Percentiles rank a stretch among this genome's conserved stretches.
Evolutionary conservation across 2,888 invertebrate species (phyloP).

Genomic region (Spisula solida): DNA sequence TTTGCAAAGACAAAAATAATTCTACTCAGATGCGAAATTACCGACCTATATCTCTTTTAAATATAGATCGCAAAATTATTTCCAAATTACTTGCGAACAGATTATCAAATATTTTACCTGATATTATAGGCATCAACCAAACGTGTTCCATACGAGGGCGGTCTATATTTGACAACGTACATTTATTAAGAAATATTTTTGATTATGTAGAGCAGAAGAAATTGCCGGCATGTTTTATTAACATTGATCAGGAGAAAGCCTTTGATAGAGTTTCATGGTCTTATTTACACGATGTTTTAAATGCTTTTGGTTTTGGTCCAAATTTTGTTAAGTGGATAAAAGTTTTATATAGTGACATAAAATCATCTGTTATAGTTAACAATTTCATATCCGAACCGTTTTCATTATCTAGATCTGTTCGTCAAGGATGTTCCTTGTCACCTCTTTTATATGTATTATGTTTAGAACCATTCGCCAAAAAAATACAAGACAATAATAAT

Average conservation of each 20-base stretch:
- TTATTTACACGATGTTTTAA: conserved; percentile 67
- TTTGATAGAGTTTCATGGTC: conserved; percentile 73
- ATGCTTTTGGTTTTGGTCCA: conserved; percentile 68
- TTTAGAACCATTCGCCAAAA: conserved; percentile 56
- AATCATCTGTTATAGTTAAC: conserved; percentile 67
- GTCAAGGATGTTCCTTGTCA: conserved; percentile 65
- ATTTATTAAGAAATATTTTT: conserved; percentile 65
- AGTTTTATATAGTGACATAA: conserved; percentile 68
- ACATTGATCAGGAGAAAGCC: conserved; percentile 75
- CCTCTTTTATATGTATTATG: conserved; percentile 62
- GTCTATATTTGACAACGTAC: conserved; percentile 72
- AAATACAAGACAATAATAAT: conserved; percentile 37
- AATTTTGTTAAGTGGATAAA: conserved; percentile 68
- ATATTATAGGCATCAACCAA: conserved; percentile 65
- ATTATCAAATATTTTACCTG: conserved; percentile 55
- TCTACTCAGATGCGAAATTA: conserved; percentile 67
- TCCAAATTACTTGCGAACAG: conserved; percentile 69
- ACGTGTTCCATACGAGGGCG: conserved; percentile 70
- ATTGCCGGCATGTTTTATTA: conserved; percentile 61
- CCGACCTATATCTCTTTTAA: conserved; percentile 72
- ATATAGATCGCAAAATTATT: conserved; percentile 73
- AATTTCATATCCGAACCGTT: conserved; percentile 65
- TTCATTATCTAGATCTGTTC: conserved; percentile 57
- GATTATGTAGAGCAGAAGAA: conserved; percentile 70
- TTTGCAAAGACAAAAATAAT: conserved; percentile 29